phyloP scores from a whole-genome alignment of 2,888 invertebrate genomes.

The Drosophila falleni region DNA sequence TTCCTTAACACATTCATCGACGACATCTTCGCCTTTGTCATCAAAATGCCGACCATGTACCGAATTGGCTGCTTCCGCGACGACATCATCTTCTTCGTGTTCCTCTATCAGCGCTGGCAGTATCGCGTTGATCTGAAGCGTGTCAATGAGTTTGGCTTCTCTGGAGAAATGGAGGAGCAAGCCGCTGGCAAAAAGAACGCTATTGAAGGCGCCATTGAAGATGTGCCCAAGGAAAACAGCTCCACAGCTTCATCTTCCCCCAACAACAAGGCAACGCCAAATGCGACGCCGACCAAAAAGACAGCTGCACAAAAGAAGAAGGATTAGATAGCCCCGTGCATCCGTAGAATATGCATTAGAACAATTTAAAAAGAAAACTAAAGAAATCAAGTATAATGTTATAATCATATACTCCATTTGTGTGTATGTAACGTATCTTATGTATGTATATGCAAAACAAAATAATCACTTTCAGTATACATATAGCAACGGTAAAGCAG shows the following conservation, averaged over 20 bases:
- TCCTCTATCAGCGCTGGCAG: slow-evolving; percentile 99
- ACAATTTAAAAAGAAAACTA: slow-evolving; percentile 46
- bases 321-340: slow-evolving; percentile 72
- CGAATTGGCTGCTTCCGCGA: slow-evolving; percentile 99
- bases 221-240: slow-evolving; percentile 1
- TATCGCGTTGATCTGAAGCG: slow-evolving; percentile 98
- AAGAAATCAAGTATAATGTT: slow-evolving; percentile 25
- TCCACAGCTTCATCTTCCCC: background rate
- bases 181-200: slow-evolving; percentile 62
- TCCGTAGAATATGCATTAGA: slow-evolving; percentile 45
- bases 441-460: slow-evolving; percentile 4
- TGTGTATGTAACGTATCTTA: slow-evolving; percentile 18
- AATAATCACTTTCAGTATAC: slow-evolving; percentile 54
- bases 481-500: slow-evolving; percentile 33
- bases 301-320: slow-evolving; percentile 83
- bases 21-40: slow-evolving; percentile 99
- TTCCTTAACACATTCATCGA: slow-evolving; percentile 99
- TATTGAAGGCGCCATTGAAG: slow-evolving; percentile 60
- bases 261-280: slow-evolving; percentile 17
- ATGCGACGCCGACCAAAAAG: slow-evolving; percentile 65
- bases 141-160: slow-evolving; percentile 99
- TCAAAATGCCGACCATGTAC: slow-evolving; percentile 99
- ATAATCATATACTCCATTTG: slow-evolving; percentile 34
- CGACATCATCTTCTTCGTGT: slow-evolving; percentile 99
- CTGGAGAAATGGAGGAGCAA: slow-evolving; percentile 91